These are phyloP conservation scores for Macaria notata DNA, from an alignment of 2,888 invertebrate genomes.

Conservation along the genomic window DNA sequence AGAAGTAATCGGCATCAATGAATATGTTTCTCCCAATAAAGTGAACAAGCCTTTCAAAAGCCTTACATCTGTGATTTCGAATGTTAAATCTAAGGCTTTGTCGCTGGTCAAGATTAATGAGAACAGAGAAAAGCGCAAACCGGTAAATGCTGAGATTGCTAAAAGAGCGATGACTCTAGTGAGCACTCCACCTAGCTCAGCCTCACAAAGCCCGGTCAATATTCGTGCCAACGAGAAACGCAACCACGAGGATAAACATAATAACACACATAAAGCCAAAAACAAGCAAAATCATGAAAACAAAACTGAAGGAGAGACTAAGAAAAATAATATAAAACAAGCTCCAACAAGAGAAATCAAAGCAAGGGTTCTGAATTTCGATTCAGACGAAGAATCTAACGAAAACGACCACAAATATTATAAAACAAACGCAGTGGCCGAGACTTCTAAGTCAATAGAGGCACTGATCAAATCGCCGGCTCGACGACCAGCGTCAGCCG, in stretches of 20 bases:
- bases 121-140: constrained; percentile 43
- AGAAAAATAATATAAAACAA: constrained; percentile 14
- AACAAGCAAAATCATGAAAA: constrained; percentile 17
- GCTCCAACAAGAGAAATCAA: constrained; percentile 10
- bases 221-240: constrained; percentile 31
- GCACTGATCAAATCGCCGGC: constrained; percentile 66
- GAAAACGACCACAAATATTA: constrained; percentile 49
- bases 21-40: constrained; percentile 60
- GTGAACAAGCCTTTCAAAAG: constrained; percentile 51
- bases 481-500: constrained; percentile 57
- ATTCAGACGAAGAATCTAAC: constrained; percentile 45
- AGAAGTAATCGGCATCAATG: constrained; percentile 40
- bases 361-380: constrained; percentile 25
- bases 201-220: constrained; percentile 48
- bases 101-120: constrained; percentile 74
- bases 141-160: constrained; percentile 48
- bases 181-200: constrained; percentile 63
- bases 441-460: constrained; percentile 55
- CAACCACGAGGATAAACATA: constrained; percentile 6
- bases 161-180: constrained; percentile 57
- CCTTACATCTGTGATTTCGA: constrained; percentile 73
- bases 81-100: constrained; percentile 78
- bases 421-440: constrained; percentile 40
- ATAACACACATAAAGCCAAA: constrained; percentile 14
- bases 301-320: constrained; percentile 10